Percentiles rank a stretch among this genome's conserved stretches.
phyloP scores from a whole-genome alignment of 2,113 vertebrate species.

The Camelus dromedarius region DNA sequence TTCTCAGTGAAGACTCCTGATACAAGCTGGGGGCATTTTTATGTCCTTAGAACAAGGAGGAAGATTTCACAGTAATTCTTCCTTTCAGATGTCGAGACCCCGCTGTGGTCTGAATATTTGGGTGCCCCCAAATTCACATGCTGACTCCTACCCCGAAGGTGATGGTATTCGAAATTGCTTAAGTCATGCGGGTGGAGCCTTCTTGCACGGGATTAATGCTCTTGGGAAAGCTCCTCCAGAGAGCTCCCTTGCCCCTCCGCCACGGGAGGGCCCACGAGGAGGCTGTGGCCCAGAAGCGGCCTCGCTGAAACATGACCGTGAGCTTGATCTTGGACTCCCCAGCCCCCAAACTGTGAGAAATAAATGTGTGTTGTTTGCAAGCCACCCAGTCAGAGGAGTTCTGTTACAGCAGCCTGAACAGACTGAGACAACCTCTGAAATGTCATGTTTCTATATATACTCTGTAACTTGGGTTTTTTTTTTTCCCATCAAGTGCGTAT shows the following conservation, averaged over 20 bases:
- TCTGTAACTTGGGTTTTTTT: neutral
- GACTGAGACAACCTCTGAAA: neutral
- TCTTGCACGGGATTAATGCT: neutral
- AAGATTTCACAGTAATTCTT: neutral
- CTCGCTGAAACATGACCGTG: neutral
- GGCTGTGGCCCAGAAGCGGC: neutral
- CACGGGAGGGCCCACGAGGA: neutral
- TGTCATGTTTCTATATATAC: neutral
- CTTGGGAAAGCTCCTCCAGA: neutral
- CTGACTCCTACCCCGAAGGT: neutral
- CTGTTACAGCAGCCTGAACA: neutral
- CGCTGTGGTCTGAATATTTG: neutral
- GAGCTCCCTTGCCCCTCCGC: neutral
- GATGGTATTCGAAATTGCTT: neutral
- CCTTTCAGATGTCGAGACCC: neutral
- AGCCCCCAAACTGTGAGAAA: neutral
- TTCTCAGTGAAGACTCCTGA: neutral
- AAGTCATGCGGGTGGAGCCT: neutral
- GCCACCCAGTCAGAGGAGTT: neutral
- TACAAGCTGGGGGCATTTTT: neutral
- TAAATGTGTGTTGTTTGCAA: neutral
- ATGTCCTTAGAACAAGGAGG: neutral
- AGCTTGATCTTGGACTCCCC: neutral
- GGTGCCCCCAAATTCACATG: neutral
- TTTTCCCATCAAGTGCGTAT: neutral